Evolutionary conservation across 2,888 invertebrate species (phyloP).

Genomic region (Cosmorhoe ocellata): DNA sequence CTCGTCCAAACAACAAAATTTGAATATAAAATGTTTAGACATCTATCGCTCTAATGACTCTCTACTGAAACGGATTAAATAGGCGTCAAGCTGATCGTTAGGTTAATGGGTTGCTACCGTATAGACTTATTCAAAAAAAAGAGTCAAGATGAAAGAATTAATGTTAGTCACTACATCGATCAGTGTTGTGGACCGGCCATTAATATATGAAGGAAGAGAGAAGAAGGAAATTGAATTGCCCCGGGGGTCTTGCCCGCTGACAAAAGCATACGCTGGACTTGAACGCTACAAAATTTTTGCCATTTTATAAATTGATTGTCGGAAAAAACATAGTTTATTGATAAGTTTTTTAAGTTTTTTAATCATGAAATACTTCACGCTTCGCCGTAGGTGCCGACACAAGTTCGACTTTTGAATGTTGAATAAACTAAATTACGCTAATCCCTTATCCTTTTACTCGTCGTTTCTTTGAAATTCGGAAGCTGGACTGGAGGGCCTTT

Average conservation of each 20-base stretch:
- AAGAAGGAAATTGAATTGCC: constrained; percentile 59
- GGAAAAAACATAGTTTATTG: constrained; percentile 25
- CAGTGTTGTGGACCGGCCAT: constrained; percentile 46
- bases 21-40: constrained; percentile 39
- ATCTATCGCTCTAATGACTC: constrained; percentile 44
- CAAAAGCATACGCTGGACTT: constrained; percentile 58
- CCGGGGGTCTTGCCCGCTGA: constrained; percentile 61
- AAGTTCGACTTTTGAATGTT: constrained; percentile 38
- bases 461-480: constrained; percentile 74
- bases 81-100: constrained; percentile 35
- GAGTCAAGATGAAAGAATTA: constrained; percentile 26
- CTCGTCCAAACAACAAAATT: constrained; percentile 26
- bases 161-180: constrained; percentile 40
- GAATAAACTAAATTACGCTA: constrained; percentile 62
- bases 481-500: constrained; percentile 63
- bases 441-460: constrained; percentile 60
- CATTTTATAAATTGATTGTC: constrained; percentile 44
- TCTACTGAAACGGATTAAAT: constrained; percentile 38
- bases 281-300: constrained; percentile 49
- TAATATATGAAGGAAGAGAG: constrained; percentile 45
- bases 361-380: constrained; percentile 37
- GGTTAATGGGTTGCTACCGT: constrained; percentile 36
- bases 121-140: constrained; percentile 25
- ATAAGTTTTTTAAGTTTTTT: constrained; percentile 24
- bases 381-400: constrained; percentile 32